phyloP scores from a whole-genome alignment of 2,113 vertebrate species.

The Bubo bubo region DNA sequence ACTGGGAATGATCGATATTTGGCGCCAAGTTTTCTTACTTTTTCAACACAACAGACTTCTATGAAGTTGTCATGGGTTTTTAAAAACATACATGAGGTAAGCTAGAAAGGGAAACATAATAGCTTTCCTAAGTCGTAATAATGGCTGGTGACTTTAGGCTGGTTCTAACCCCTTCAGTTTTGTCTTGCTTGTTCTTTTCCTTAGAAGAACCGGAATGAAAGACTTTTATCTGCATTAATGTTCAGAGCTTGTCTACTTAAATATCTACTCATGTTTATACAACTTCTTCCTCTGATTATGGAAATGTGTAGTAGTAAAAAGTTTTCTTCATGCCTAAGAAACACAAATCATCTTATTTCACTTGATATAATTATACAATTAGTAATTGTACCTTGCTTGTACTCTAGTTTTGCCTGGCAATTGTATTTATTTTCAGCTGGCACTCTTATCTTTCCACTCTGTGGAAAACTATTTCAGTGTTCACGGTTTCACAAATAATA shows the following conservation, averaged over 20 bases:
- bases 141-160: background rate
- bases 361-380: background rate
- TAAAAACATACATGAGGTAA: constrained; percentile 84
- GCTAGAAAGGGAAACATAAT: background rate
- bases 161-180: background rate
- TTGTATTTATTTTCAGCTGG: background rate
- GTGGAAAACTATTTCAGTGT: background rate
- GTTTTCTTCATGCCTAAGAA: background rate
- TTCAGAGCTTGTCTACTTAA: background rate
- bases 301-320: background rate
- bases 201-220: background rate
- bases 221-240: background rate
- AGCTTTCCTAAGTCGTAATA: background rate
- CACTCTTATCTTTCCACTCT: background rate
- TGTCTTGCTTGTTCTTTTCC: background rate
- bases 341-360: background rate
- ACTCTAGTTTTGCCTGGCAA: background rate
- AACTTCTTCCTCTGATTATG: background rate
- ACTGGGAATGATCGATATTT: constrained; percentile 83
- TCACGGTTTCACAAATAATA: background rate
- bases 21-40: constrained; percentile 82
- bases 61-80: constrained; percentile 88
- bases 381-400: background rate
- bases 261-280: background rate
- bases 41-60: constrained; percentile 88